Conservation (phyloP, 92 coral and sea anemone species). For the Plumapathes pennacea region DNA sequence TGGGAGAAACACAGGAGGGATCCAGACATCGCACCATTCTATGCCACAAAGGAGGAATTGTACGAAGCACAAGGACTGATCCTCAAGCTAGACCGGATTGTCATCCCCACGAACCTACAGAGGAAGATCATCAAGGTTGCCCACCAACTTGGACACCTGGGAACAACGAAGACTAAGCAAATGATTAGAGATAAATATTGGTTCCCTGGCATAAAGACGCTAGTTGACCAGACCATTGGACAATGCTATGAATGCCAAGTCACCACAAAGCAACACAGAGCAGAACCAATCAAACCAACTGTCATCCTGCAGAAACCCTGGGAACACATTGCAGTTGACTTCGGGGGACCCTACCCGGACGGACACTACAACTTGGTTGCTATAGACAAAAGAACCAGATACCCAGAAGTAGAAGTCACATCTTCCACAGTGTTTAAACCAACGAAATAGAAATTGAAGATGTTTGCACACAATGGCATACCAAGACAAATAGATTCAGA, state of each 20-base stretch:
- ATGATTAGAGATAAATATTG: slow-evolving; percentile 34
- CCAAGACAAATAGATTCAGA: slow-evolving; percentile 22
- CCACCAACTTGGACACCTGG: no score
- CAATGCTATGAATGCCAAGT: slow-evolving; percentile 23
- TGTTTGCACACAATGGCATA: slow-evolving; percentile 25
- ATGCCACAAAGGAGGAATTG: no score
- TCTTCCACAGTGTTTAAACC: slow-evolving; percentile 19
- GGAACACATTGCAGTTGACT: no score
- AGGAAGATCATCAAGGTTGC: slow-evolving; percentile 27
- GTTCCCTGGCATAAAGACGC: slow-evolving; percentile 21
- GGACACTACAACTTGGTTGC: no score
- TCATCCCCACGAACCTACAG: slow-evolving; percentile 5
- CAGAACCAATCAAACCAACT: no score
- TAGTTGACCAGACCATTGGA: no score
- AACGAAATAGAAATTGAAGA: slow-evolving; percentile 12
- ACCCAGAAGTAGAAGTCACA: slow-evolving; percentile 20
- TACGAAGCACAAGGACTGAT: no score
- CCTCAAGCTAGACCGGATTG: no score
- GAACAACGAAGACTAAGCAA: slow-evolving; percentile 29
- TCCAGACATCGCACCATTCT: slow-evolving; percentile 2
- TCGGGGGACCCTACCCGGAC: no score
- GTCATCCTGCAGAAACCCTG: no score
- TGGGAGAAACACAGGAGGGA: slow-evolving; percentile 26
- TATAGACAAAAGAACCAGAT: slow-evolving; percentile 22
- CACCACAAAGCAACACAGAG: no score